Conservation (phyloP, 2,888 invertebrate genomes). For the Galeruca laticollis region DNA sequence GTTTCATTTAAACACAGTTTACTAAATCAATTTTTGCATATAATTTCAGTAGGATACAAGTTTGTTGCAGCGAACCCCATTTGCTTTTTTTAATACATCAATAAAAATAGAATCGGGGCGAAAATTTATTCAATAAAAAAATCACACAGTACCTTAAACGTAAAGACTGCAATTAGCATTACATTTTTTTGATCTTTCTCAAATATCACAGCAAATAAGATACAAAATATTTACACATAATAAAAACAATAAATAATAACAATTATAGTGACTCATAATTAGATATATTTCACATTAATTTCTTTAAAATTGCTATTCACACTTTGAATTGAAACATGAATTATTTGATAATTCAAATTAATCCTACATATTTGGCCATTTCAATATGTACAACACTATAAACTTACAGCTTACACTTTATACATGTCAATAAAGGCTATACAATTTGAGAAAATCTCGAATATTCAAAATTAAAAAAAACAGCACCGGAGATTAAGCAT, state of each 20-base stretch:
- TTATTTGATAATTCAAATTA: conserved; percentile 32
- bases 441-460: conserved; percentile 24
- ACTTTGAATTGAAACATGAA: conserved; percentile 24
- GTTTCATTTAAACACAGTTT: too few relatives aligned
- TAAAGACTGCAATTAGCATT: conserved; percentile 17
- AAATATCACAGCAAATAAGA: conserved; percentile 7
- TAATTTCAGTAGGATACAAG: too few relatives aligned
- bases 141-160: too few relatives aligned
- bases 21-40: too few relatives aligned
- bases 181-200: not conserved
- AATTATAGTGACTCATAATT: conserved; percentile 6
- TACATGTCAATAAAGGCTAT: conserved; percentile 17
- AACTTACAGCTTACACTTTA: conserved; percentile 29
- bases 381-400: conserved; percentile 36
- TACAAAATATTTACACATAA: not conserved
- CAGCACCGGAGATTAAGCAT: conserved; percentile 39
- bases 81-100: too few relatives aligned
- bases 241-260: conserved; percentile 3
- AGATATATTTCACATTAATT: conserved; percentile 10
- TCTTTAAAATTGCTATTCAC: conserved; percentile 6
- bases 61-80: too few relatives aligned
- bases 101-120: not conserved
- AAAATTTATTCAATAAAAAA: conserved; percentile 11
- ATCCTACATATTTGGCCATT: conserved; percentile 39
- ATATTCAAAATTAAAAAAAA: conserved; percentile 32